Evolutionary conservation across 2,888 invertebrate species (phyloP).

Genomic region (Platerodrilus igneus): DNA sequence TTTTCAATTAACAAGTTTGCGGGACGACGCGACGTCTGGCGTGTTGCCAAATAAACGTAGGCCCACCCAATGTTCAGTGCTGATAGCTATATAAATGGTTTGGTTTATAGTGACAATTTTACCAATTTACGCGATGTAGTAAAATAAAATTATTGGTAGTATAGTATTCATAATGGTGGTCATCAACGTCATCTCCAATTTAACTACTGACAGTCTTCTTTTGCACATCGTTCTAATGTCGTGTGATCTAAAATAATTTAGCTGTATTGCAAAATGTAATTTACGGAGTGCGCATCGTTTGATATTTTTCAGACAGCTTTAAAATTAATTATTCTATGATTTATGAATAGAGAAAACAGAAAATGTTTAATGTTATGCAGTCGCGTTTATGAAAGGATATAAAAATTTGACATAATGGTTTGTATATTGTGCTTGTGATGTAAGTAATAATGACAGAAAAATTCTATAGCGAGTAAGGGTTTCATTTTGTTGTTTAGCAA

Average conservation of each 20-base stretch:
- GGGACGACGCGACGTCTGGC: slow-evolving; percentile 38
- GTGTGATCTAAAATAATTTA: slow-evolving; percentile 21
- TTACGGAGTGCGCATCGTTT: too few species aligned
- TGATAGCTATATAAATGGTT: slow-evolving; percentile 44
- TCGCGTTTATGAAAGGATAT: too few species aligned
- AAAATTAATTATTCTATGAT: too few species aligned
- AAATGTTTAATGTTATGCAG: too few species aligned
- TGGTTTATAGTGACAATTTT: slow-evolving; percentile 40
- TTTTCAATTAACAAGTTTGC: slow-evolving; percentile 43
- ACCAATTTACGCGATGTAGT: slow-evolving; percentile 42
- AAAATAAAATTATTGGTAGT: too few species aligned
- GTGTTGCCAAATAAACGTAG: slow-evolving; percentile 30
- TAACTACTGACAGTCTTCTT: slow-evolving; percentile 28
- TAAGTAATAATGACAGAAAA: too few species aligned
- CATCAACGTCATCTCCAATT: slow-evolving; percentile 45
- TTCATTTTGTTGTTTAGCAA: too few species aligned
- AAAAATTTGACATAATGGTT: too few species aligned
- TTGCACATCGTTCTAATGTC: slow-evolving; percentile 20
- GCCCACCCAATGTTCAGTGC: slow-evolving; percentile 40
- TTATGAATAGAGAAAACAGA: too few species aligned
- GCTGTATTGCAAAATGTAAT: slow-evolving; percentile 16
- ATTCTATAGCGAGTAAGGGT: too few species aligned
- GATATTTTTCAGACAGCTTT: too few species aligned
- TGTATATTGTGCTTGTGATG: too few species aligned
- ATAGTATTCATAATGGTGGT: slow-evolving; percentile 36